Evolutionary conservation across 2,888 invertebrate species (phyloP).

Genomic region (Drosophila tanythrix): DNA sequence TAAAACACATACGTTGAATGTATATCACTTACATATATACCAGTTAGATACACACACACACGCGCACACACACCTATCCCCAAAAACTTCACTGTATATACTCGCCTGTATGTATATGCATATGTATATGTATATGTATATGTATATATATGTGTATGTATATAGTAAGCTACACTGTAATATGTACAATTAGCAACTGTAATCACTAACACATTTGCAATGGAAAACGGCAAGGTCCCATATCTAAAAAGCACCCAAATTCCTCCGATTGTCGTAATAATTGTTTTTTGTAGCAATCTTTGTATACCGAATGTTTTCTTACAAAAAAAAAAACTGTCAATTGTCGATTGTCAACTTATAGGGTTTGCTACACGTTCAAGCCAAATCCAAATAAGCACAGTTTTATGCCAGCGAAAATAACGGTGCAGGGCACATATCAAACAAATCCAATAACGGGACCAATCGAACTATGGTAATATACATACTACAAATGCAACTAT

Average conservation of each 20-base stretch:
- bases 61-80: constrained; percentile 31
- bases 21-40: constrained; percentile 10
- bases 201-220: not conserved
- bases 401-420: constrained; percentile 83
- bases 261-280: constrained; percentile 12
- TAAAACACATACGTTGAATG: constrained; percentile 1
- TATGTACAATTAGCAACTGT: constrained; percentile 10
- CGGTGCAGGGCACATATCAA: constrained; percentile 82
- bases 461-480: constrained; percentile 83
- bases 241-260: not conserved
- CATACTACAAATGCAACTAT: constrained; percentile 8
- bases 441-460: constrained; percentile 83
- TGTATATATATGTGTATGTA: not conserved
- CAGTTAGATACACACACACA: constrained; percentile 31
- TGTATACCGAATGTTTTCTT: constrained; percentile 11
- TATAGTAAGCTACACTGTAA: constrained; percentile 8
- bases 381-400: constrained; percentile 83
- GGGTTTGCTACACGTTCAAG: constrained; percentile 84
- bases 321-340: constrained; percentile 2
- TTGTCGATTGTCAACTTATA: constrained; percentile 69
- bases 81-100: constrained; percentile 18
- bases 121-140: not conserved
- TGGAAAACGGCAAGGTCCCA: not conserved
- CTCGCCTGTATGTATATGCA: not conserved
- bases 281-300: constrained; percentile 12